Evolutionary conservation across 2,888 invertebrate genomes (phyloP), one percentile per base, ranked within the genome.

Genomic region (Caenorhabditis sp.): DNA sequence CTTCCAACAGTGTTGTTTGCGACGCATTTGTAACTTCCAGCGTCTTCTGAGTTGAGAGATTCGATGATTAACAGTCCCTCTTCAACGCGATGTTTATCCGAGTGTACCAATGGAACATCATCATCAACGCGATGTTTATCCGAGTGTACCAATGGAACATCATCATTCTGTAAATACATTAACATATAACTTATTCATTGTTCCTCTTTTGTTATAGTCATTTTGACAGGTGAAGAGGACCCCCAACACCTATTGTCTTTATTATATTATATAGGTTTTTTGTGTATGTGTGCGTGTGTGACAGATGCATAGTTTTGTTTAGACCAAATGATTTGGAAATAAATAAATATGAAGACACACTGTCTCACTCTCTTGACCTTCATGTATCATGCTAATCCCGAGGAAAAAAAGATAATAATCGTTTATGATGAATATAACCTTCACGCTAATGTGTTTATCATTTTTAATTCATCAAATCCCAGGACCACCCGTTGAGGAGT

Each of bases 1-100:
- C 51, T 53, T 61, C 82, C 83, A 37, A 82, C 70, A 8, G 66
- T 66, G 55, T 83, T 83, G 27, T 64, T 75, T 1, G 81, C 83
- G 24, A 76, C 57, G 54, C 83, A 83, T 54, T 75, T 76, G 71
- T 83, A 83, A 6, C 68, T 61, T 54, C 78, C 81, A 17, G 66
- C 76, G 58, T 83, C 79, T 49, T 77, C 77, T 23, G 66, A 66
- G 10, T 76, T 66, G 14, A 81, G 61, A 0, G 78, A 69, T 49
- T 82, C 77, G 60, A 82, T 77, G 14, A 79, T 73, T 17, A 82
- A 66, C 31, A 80, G 77, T 8, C 82, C 82, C 49, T 77, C 79
- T n/a, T 79, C 79, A n/a, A 80, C 77, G 17, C 67, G 76, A 58
- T 82, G 79, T 59, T 80, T 80, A 59, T 83, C 83, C 0, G 82